These are phyloP conservation scores for Amblyjoppa fuscipennis DNA, from an alignment of 2,888 invertebrate genomes.

Conservation along the genomic window DNA sequence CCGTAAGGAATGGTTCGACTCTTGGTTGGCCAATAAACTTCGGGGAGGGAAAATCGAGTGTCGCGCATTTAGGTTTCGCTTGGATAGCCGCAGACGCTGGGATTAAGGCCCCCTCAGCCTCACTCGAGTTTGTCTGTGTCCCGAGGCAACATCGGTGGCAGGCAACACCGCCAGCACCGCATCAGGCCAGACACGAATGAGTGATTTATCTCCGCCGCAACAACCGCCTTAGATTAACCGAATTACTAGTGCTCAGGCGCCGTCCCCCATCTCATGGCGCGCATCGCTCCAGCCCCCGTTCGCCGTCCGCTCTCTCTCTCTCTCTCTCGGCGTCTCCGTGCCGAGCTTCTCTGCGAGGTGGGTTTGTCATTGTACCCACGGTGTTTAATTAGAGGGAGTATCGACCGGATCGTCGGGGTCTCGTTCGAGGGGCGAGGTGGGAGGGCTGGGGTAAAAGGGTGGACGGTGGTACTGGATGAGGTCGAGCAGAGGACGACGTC, in stretches of 20 bases:
- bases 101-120: conserved; percentile 55
- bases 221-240: conserved; percentile 82
- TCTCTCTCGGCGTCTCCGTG: conserved; percentile 44
- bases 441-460: conserved; percentile 51
- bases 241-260: conserved; percentile 76
- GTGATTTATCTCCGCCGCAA: conserved; percentile 80
- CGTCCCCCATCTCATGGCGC: conserved; percentile 26
- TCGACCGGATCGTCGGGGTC: conserved; percentile 74
- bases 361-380: conserved; percentile 82
- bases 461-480: conserved; percentile 61
- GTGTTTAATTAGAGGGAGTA: conserved; percentile 83
- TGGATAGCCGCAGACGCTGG: conserved; percentile 67
- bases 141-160: conserved; percentile 60
- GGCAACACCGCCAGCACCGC: conserved; percentile 47
- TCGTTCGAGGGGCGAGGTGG: conserved; percentile 45
- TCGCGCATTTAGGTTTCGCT: conserved; percentile 54
- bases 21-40: conserved; percentile 57
- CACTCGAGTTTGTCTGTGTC: conserved; percentile 63
- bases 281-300: conserved; percentile 16
- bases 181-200: conserved; percentile 75
- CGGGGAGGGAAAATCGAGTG: conserved; percentile 57
- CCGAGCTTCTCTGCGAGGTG: conserved; percentile 76
- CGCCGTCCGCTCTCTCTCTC: conserved; percentile 24
- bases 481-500: conserved; percentile 53
- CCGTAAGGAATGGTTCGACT: conserved; percentile 41